Evolutionary conservation across 2,797 vertebrate genomes (phyloP).

Genomic region (Enteromius argenteus): DNA sequence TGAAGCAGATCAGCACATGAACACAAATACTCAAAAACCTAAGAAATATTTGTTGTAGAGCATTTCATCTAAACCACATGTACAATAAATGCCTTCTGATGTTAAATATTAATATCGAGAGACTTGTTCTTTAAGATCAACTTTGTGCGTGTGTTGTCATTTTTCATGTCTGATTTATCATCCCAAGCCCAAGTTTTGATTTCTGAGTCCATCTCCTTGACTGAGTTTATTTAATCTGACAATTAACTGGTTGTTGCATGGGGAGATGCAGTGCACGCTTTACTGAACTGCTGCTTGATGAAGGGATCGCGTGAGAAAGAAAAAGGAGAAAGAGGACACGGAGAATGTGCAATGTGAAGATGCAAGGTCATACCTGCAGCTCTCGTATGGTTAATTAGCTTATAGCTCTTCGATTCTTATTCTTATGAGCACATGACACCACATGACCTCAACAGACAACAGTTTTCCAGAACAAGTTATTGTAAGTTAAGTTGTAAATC

Average conservation of each 20-base stretch:
- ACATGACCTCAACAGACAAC: neutral
- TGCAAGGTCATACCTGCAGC: conserved; percentile 54
- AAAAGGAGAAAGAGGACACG: conserved; percentile 14
- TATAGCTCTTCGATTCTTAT: conserved; percentile 8
- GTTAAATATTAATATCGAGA: conserved; percentile 23
- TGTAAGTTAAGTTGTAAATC: no score
- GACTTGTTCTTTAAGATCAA: neutral
- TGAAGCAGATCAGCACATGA: neutral
- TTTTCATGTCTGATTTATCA: conserved; percentile 11
- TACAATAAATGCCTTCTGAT: conserved; percentile 21
- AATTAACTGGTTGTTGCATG: conserved; percentile 53
- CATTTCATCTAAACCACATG: conserved; percentile 30
- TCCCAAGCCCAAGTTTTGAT: conserved; percentile 12
- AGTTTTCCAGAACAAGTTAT: neutral
- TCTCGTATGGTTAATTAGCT: conserved; percentile 39
- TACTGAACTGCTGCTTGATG: conserved; percentile 57
- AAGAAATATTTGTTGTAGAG: conserved; percentile 4
- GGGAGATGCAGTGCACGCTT: conserved; percentile 54
- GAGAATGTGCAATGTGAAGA: conserved; percentile 12
- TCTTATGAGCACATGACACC: neutral
- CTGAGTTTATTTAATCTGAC: conserved; percentile 57
- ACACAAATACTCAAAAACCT: conserved; percentile 6
- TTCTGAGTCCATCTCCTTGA: conserved; percentile 45
- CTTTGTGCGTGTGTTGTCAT: neutral
- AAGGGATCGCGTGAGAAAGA: conserved; percentile 67